A percentile compares a stretch with the other conserved stretches of the same genome.
Evolutionary conservation across 2,888 invertebrate genomes (phyloP).

Genomic region (Heliconius sara): DNA sequence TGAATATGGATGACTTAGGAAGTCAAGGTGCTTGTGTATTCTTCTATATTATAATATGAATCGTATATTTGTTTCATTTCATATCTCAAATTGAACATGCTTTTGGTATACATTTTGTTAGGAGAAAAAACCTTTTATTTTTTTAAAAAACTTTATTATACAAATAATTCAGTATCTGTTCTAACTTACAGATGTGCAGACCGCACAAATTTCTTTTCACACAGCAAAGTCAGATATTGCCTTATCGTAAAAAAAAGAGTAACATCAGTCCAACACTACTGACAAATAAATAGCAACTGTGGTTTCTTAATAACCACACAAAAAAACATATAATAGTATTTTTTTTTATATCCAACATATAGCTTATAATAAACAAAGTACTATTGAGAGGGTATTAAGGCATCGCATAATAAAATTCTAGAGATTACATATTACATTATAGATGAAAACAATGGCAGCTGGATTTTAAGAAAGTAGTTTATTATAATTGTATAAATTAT

Average conservation of each 20-base stretch:
- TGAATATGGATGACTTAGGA: no score
- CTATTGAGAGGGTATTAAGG: background rate
- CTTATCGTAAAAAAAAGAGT: slow-evolving; percentile 37
- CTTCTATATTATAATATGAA: no score
- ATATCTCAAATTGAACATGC: background rate
- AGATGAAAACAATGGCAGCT: no score
- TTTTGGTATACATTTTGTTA: background rate
- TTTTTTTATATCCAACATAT: slow-evolving; percentile 4
- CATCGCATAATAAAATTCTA: background rate
- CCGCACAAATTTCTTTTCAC: slow-evolving; percentile 45
- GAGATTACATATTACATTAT: no score
- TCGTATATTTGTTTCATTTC: no score
- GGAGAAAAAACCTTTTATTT: slow-evolving; percentile 6
- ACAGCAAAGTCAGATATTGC: slow-evolving; percentile 35
- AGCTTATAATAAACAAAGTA: slow-evolving; percentile 16
- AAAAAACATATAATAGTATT: slow-evolving; percentile 10
- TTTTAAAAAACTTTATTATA: slow-evolving; percentile 51
- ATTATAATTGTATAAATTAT: no score
- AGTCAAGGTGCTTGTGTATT: no score
- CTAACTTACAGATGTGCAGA: slow-evolving; percentile 44
- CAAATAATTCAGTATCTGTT: slow-evolving; percentile 50
- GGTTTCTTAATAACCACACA: slow-evolving; percentile 6
- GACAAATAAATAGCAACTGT: slow-evolving; percentile 26
- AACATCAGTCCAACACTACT: slow-evolving; percentile 36
- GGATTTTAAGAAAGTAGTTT: background rate